Evolutionary conservation across 2,888 invertebrate genomes (phyloP).

Genomic region (Nemotelus pantherinus): DNA sequence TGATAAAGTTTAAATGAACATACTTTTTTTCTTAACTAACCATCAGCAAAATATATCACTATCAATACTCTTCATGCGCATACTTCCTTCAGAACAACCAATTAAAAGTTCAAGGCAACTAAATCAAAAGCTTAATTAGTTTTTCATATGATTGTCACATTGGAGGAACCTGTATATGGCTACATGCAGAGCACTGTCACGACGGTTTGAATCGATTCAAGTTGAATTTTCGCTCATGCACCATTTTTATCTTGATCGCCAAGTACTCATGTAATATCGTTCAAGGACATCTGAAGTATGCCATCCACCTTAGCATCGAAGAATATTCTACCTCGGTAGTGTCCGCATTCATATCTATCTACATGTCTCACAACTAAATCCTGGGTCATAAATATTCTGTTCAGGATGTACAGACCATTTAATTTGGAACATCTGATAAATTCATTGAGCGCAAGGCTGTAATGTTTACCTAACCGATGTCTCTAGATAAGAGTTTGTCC

Average conservation of each 20-base stretch:
- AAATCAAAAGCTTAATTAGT: constrained; percentile 31
- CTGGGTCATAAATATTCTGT: constrained; percentile 25
- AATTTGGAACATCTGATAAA: constrained; percentile 43
- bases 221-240: background rate
- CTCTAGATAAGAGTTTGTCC: constrained; percentile 20
- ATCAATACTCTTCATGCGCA: background rate
- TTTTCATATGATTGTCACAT: constrained; percentile 38
- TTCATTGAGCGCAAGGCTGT: constrained; percentile 34
- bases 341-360: too few relatives aligned
- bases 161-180: background rate
- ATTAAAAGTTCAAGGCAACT: constrained; percentile 28
- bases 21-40: too few relatives aligned
- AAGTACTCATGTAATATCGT: background rate
- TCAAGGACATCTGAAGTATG: background rate
- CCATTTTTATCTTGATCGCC: constrained; percentile 7
- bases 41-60: too few relatives aligned
- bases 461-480: constrained; percentile 35
- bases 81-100: background rate
- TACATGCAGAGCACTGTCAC: constrained; percentile 7
- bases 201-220: constrained; percentile 18
- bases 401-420: constrained; percentile 41
- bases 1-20: too few relatives aligned
- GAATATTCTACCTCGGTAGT: too few relatives aligned
- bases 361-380: background rate
- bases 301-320: too few relatives aligned